Base-by-base conservation (phyloP, 1,140 invertebrate genomes). In the Diabrotica undecimpunctata region DNA sequence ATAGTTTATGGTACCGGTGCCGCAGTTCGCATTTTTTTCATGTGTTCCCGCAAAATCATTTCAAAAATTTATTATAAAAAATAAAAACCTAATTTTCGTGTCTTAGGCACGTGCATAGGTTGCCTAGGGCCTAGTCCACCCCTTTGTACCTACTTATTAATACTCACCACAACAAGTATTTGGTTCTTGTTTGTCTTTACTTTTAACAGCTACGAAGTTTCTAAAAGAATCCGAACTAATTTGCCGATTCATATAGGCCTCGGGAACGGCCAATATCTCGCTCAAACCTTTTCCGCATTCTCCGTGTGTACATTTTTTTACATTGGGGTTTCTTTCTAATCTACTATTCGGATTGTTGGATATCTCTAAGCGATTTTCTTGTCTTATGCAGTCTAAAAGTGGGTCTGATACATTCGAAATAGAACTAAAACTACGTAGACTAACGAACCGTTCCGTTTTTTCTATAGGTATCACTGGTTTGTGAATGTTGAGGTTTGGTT, bases 201-300 rank as follows among this genome's bases (percentile, higher is more conserved):
- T 58, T 36, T 58, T 37, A 38, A 62, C 59, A 41, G 62, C 37
- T 60, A 41, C 35, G 25, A 46, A 57, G 54, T 62, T 72, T 60
- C 67, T 74, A 52, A 76, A 77, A 7, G 72, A 69, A 60, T 75
- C 73, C 12, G 66, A 69, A 41, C 71, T 78, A 60, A 78, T 77
- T 61, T 78, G 74, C 60, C 69, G 69, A 53, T 73, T 78, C 41
- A 78, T 62, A 66, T 72, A 77, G 9, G 76, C 75, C 62, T 78
- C 77, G 0, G 77, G 75, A 53, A 77, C 68, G 5, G 75, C 74
- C 9, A 79, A 68, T 41, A 75, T 72, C 54, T 79, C 74, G 57
- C 75, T 72, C n/a, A 74, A 66, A 36, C 70, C 67, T 10, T 72
- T 66, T 13, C 55, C 55, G 55, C 62, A 61, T n/a, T 64, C 57